These are phyloP conservation scores for Ennomos quercinarius DNA, from an alignment of 2,888 invertebrate species.

Conservation along the genomic window DNA sequence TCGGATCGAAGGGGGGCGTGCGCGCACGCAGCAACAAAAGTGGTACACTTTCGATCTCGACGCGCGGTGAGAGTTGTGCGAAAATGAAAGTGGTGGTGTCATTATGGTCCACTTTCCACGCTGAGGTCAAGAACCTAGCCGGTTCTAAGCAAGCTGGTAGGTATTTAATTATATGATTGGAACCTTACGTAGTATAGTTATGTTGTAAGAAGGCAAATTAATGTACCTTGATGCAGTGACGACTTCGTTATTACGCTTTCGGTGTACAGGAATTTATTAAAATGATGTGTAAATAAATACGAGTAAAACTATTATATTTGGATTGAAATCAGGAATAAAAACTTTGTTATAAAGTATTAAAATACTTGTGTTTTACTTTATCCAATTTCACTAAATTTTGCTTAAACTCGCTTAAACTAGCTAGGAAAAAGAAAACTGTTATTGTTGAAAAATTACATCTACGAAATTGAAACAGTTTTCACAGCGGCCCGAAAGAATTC, in stretches of 20 bases:
- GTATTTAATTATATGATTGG: conserved; percentile 64
- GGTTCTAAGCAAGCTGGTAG: conserved; percentile 60
- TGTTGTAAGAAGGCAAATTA: conserved; percentile 30
- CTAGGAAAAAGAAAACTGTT: conserved; percentile 9
- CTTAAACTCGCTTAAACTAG: conserved; percentile 5
- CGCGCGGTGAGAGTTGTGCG: conserved; percentile 85
- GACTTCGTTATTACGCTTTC: conserved; percentile 2
- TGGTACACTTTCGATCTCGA: conserved; percentile 84
- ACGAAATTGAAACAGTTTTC: conserved; percentile 19
- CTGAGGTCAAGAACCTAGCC: conserved; percentile 77
- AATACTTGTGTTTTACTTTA: not conserved
- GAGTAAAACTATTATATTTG: too few relatives aligned
- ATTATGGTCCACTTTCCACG: conserved; percentile 83
- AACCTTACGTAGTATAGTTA: conserved; percentile 40
- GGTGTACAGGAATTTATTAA: too few relatives aligned
- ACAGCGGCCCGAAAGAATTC: conserved; percentile 14
- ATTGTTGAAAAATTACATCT: conserved; percentile 1
- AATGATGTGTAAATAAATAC: too few relatives aligned
- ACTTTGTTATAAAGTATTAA: not conserved
- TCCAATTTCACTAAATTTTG: conserved; percentile 12
- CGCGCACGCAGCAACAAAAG: conserved; percentile 80
- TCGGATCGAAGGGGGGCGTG: conserved; percentile 63
- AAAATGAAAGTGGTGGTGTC: conserved; percentile 87
- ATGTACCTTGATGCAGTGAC: conserved; percentile 1
- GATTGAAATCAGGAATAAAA: too few relatives aligned